A percentile compares a stretch with the other conserved stretches of the same genome.
Evolutionary conservation across 1,140 invertebrate genomes (phyloP).

Genomic region (Lordiphosa stackelbergi): DNA sequence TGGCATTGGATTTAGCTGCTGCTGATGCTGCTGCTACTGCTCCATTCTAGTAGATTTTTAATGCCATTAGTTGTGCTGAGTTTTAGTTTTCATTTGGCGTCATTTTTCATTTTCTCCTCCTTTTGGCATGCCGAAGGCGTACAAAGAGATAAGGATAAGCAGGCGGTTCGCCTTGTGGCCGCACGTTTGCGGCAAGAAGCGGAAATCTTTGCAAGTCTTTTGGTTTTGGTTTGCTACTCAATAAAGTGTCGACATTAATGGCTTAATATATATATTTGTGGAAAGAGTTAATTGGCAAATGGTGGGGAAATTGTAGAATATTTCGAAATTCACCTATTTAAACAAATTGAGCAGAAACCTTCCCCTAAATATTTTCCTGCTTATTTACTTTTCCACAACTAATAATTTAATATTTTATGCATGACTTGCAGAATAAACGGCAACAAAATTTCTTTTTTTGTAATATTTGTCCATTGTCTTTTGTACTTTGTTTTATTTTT

Average conservation of each 20-base stretch:
- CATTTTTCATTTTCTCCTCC: conserved; percentile 56
- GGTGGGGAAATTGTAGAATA: conserved; percentile 9
- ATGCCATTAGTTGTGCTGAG: conserved; percentile 50
- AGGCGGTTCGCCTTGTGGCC: conserved; percentile 34
- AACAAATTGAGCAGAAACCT: background rate
- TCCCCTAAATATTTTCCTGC: no score
- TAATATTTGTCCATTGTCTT: conserved; percentile 40
- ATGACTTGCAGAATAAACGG: conserved; percentile 70
- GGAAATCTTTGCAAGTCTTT: conserved; percentile 6
- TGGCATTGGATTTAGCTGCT: conserved; percentile 31
- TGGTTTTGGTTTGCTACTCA: conserved; percentile 5
- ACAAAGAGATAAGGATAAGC: conserved; percentile 57
- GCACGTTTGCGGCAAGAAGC: conserved; percentile 21
- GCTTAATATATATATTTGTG: conserved; percentile 9
- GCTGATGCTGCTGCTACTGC: background rate
- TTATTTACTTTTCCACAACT: conserved; percentile 2
- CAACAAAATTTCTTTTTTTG: conserved; percentile 36
- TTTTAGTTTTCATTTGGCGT: conserved; percentile 42
- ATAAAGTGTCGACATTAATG: conserved; percentile 7
- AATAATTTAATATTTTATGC: conserved; percentile 75
- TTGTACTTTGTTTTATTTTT: conserved; percentile 22
- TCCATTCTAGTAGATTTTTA: conserved; percentile 26
- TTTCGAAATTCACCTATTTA: background rate
- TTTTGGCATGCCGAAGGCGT: conserved; percentile 31
- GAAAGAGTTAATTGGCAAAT: conserved; percentile 38